These are phyloP conservation scores for Microcebus lehilahytsara DNA, from an alignment of 2,113 vertebrate genomes.

Conservation along the genomic window DNA sequence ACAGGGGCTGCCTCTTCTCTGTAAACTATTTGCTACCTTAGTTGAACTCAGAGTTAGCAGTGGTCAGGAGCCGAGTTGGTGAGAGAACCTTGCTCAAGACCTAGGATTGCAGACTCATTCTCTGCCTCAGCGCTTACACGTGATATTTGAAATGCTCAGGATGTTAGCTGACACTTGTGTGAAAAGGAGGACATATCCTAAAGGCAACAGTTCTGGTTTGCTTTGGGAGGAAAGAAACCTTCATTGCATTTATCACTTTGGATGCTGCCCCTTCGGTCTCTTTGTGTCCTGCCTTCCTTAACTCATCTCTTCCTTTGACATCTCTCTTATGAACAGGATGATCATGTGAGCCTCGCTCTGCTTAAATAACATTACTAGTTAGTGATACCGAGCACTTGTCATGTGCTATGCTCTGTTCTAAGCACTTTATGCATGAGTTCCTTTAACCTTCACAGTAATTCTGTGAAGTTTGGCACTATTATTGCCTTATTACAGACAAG, in stretches of 20 bases:
- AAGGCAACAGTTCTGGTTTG: not conserved
- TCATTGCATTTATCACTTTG: not conserved
- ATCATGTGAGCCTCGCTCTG: accelerated
- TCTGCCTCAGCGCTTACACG: not conserved
- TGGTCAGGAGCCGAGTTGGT: not conserved
- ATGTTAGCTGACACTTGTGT: not conserved
- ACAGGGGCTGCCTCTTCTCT: not conserved
- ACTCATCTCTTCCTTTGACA: not conserved
- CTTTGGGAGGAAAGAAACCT: not conserved
- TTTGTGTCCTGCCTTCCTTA: not conserved
- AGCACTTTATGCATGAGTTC: not conserved
- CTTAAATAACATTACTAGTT: not conserved
- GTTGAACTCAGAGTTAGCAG: not conserved
- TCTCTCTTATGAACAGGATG: not conserved
- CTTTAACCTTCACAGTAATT: not conserved
- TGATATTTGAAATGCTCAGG: not conserved
- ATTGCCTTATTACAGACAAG: not conserved
- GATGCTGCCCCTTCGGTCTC: not conserved
- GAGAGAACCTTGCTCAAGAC: not conserved
- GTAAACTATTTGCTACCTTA: not conserved
- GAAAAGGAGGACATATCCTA: not conserved
- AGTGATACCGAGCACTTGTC: not conserved
- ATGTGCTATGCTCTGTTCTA: not conserved
- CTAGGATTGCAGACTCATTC: not conserved
- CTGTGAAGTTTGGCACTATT: not conserved